phyloP scores from a whole-genome alignment of 2,888 invertebrate genomes.

The Periphyllus acericola region DNA sequence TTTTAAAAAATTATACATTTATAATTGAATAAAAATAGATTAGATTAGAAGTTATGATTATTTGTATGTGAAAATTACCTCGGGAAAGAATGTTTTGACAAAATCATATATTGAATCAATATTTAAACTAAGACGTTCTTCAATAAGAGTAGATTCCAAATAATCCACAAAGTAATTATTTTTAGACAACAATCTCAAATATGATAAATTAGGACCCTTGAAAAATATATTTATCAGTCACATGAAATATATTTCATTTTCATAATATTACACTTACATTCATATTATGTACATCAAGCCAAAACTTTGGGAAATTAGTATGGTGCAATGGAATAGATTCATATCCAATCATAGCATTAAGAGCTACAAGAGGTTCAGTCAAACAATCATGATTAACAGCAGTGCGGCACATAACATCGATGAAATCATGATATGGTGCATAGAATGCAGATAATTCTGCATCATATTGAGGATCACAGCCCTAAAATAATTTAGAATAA shows the following conservation, averaged over 20 bases:
- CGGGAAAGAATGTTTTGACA: conserved; percentile 88
- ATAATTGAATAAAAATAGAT: not conserved
- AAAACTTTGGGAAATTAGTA: conserved; percentile 89
- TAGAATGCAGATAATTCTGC: conserved; percentile 80
- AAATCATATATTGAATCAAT: conserved; percentile 88
- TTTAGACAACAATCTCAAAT: conserved; percentile 82
- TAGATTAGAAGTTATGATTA: not conserved
- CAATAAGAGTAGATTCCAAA: conserved; percentile 86
- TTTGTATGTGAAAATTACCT: conserved; percentile 70
- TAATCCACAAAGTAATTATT: conserved; percentile 89
- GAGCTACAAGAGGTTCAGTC: conserved; percentile 84
- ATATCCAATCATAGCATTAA: conserved; percentile 89
- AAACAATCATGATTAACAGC: conserved; percentile 89
- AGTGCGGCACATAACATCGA: conserved; percentile 86
- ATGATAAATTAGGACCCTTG: conserved; percentile 81
- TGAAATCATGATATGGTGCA: conserved; percentile 87
- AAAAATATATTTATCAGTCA: conserved; percentile 64
- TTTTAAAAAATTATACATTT: not conserved
- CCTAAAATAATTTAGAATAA: conserved; percentile 68
- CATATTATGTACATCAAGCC: conserved; percentile 85
- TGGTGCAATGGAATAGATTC: conserved; percentile 90
- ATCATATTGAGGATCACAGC: conserved; percentile 82
- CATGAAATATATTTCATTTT: not conserved
- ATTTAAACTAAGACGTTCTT: conserved; percentile 86
- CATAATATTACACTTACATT: conserved; percentile 71